Base-by-base conservation (phyloP, 2,797 vertebrate genomes). In the Aldrovandia affinis region DNA sequence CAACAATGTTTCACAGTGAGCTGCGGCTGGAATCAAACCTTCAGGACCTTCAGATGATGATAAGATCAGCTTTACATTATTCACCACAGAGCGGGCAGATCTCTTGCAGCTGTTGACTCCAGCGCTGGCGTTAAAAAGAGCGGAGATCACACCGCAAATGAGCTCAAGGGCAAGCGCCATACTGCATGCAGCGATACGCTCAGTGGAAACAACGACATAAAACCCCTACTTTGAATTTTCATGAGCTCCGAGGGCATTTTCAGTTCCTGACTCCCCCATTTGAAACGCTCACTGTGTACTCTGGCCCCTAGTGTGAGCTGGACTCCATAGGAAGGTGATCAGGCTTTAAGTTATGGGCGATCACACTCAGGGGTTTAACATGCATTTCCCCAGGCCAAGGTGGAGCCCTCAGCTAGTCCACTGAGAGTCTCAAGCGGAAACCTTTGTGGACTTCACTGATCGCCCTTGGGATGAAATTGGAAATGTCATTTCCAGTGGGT, bases 161-260 rank as follows among this genome's bases (percentile, higher is more conserved):
- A 55, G n/a, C 59, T 28, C n/a, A 59, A 36, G 52, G 47, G 63
- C 30, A 59, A 42, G 28, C 52, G 7, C 63, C 30, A 7, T 20
- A 14, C 36, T 30, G 61, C 30, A 47, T 25, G 42, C 9, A 1
- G 3, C 18, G 30, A 9, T 15, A 30, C 88, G 87, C 92, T 86
- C 55, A 47, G 70, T 82, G 80, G 81, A 54, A 83, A 88, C 86
- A 93, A 93, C 91, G 91, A 91, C 92, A 91, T 81, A 93, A 88
- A 89, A 83, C 61, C 90, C 89, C 90, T 36, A 89, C 70, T 42
- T 89, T 94, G 93, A 94, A 94, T 95, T 95, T 96, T 94, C 94
- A 95, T 95, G 92, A 95, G 95, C 86, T 39, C 73, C 85, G 86
- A 86, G 86, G 86, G 87, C 55, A 30, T 86, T 83, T 88, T 88